Evolutionary conservation across 1,140 invertebrate species (phyloP).

Genomic region (Zaprionus taronus): DNA sequence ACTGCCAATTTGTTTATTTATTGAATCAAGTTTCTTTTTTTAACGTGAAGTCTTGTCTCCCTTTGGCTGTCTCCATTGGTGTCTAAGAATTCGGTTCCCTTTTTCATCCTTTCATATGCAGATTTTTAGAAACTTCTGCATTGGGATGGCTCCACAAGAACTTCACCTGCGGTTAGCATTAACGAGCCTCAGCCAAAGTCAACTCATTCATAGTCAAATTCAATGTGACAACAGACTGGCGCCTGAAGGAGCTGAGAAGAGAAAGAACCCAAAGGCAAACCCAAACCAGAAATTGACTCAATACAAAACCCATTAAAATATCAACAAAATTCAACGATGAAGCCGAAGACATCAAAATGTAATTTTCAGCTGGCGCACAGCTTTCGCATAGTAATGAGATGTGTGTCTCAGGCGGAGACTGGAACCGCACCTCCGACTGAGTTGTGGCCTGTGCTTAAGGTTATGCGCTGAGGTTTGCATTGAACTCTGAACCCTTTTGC

Average conservation of each 20-base stretch:
- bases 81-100: slow-evolving; percentile 19
- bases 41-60: neutral
- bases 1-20: neutral
- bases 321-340: slow-evolving; percentile 74
- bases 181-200: slow-evolving; percentile 15
- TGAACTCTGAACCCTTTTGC: slow-evolving; percentile 2
- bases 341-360: slow-evolving; percentile 68
- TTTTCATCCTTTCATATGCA: slow-evolving; percentile 30
- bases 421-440: neutral
- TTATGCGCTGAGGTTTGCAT: slow-evolving; percentile 7
- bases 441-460: neutral
- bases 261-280: neutral
- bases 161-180: slow-evolving; percentile 57
- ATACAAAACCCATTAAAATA: slow-evolving; percentile 80
- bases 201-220: slow-evolving; percentile 66
- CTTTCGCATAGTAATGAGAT: slow-evolving; percentile 74
- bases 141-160: neutral
- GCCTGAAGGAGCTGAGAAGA: slow-evolving; percentile 33
- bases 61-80: neutral
- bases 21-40: neutral
- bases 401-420: neutral
- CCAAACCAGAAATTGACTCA: slow-evolving; percentile 57
- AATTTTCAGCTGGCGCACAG: slow-evolving; percentile 72
- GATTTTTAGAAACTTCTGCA: slow-evolving; percentile 19
- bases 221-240: slow-evolving; percentile 52